Evolutionary conservation across 2,797 vertebrate genomes (phyloP), one percentile per base, ranked within the genome.

Genomic region (Sarcoramphus papa): DNA sequence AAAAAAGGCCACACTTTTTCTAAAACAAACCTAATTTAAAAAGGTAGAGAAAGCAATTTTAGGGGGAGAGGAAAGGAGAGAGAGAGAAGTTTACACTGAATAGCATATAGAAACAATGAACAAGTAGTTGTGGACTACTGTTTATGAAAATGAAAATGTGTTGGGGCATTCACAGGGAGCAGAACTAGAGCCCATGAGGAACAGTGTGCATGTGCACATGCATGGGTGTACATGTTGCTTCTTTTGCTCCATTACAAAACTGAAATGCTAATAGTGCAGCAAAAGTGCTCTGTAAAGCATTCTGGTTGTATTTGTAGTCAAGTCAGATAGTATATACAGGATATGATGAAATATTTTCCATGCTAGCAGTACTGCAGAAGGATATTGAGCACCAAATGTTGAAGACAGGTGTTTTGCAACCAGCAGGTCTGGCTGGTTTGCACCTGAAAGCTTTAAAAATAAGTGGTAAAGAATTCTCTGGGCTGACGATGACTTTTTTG

Each of bases 401-500:
- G 50, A 91, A 83, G 60, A 69, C 45, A 41, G 47, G 15, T 69
- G 68, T 86, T 95, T 86, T 84, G n/a, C 88, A 69, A 81, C 41
- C 30, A 43, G 54, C 15, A 54, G 5, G 10, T 86, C 67, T 75
- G 16, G 7, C 65, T 84, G 19, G 7, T 68, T 92, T 88, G 25
- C 14, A 53, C 13, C n/a, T 51, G 27, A 84, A 86, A 76, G 15
- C 41, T 85, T 82, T 81, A 76, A 90, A 91, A 88, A 35, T 47
- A 22, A 3, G 7, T 40, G 41, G 25, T 54, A 88, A 86, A 62
- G 73, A 86, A 65, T 53, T 72, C 8, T 86, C 17, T 78, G 33
- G 16, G 22, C 30, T 40, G 37, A n/a, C 12, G 1, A 47, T 54
- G 19, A 28, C 6, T 73, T 72, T 60, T 74, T 43, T 14, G 5